Evolutionary conservation across 1,140 invertebrate species (phyloP), one percentile per base, ranked within the genome.

Genomic region (Aphelinus atriplicis): DNA sequence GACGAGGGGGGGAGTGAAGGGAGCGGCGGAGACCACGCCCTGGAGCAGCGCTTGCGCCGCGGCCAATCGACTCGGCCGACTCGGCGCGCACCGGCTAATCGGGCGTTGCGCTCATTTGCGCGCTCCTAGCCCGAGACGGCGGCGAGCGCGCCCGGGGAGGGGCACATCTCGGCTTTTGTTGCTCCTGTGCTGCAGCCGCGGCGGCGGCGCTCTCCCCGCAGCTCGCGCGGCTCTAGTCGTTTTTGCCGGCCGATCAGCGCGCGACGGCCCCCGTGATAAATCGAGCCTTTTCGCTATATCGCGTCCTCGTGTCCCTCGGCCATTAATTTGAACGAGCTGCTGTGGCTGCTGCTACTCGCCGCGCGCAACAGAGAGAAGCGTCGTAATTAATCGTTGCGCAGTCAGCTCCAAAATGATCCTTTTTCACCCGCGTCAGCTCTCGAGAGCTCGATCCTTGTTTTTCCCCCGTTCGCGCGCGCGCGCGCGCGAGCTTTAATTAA

Each of bases 21-120:
- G 77, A 80, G 46, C 53, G n/a, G 66, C 56, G 55, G 58, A 75
- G 60, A 65, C 84, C 86, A 86, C 85, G 84, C 86, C 85, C 85
- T 81, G 70, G 80, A 81, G 80, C 56, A 64, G 47, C 48, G 42
- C 47, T 57, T 53, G 53, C 47, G 67, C 46, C 10, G 80, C 83
- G 78, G 81, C 84, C 83, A 86, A 86, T 86, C 80, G 80, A 79
- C 80, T 80, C 55, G 64, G 71, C 9, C 42, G 5, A 45, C 47
- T 26, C 6, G 1, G 10, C 3, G 51, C 10, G 43, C 58, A 45
- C 53, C 42, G 58, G 69, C 48, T 57, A n/a, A 47, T 56, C 46
- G 42, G 6, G 69, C 50, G 26, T 26, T 26, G 26, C 26, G 58
- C 42, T 48, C 58, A 42, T 26, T 58, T 42, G 58, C 43, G 51